Evolutionary conservation across 1,140 invertebrate genomes (phyloP), one percentile per base, ranked within the genome.

Genomic region (Drosophila littoralis): DNA sequence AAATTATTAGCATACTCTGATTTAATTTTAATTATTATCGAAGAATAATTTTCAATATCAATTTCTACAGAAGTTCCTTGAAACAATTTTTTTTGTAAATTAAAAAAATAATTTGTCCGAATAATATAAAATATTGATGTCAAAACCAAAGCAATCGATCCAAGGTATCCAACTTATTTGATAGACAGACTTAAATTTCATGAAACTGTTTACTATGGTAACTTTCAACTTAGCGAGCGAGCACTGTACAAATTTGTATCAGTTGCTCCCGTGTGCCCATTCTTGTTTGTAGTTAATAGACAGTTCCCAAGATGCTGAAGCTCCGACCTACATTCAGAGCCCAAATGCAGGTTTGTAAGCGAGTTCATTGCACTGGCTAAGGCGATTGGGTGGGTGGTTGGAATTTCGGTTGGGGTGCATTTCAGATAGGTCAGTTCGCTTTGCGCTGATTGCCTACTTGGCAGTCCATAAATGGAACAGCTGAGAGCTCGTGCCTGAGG

Each of bases 401-500:
- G 55, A 22, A 10, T 55, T 40, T 42, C 10, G 9, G 10, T 15
- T 28, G 10, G 7, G 32, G 4, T 57, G 22, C 6, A 43, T 45
- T 52, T 46, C 36, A 74, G 71, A 70, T 69, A 74, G 71, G 66
- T 74, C 71, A 74, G 71, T 74, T 69, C 66, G 36, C 50, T 61
- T 57, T 36, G 3, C 15, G 54, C 32, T 67, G 63, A 67, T 73
- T 73, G 64, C 63, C 69, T 51, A 9, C 35, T 58, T 65, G 52
- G 51, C 12, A 42, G 36, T 35, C 6, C 40, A 54, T 67, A 67
- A 73, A 48, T 46, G 65, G 50, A 61, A 40, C 65, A 69, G 57
- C 65, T 60, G 35, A 55, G 42, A 36, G 17, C 42, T 72, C 52
- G 69, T 72, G 69, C 32, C 52, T 46, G 46, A 10, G 32, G 28